Base-by-base conservation (phyloP, 2,888 invertebrate species). In the Autographa pulchrina region DNA sequence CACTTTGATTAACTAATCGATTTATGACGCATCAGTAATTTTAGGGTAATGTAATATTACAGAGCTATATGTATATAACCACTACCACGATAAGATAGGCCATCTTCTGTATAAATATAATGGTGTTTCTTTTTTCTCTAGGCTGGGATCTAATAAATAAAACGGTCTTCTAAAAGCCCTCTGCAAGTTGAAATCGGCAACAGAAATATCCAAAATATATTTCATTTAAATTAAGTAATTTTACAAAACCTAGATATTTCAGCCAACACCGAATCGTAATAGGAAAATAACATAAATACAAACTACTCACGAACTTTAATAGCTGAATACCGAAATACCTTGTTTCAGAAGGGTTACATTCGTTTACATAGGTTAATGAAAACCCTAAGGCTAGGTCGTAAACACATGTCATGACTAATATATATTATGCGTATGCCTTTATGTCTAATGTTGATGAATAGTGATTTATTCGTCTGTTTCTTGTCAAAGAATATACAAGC, bases 301-400 rank as follows among this genome's bases (percentile, higher is more conserved):
- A 73, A 68, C 62, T 61, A 35, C n/a, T 54, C 54, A 20, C 11
- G 60, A 43, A 48, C 70, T 58, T 67, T 31, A 59, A 25, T 48
- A 43, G 20, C 13, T 62, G 58, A 62, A 38, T 35, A 41, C 32
- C 25, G 43, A 32, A n/a, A 64, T 72, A 62, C 8, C 18, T 35
- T 74, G 67, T 65, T 58, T 48, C 61, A 35, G 62, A 70, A 68
- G 61, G 77, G 63, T 63, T 62, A 41, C 52, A 43, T 14, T 14
- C n/a, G 77, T 75, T 78, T 78, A 68, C 62, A 69, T 60, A 78
- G 66, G 68, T 25, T 80, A 73, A 78, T 80, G 72, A 65, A 80
- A 68, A 54, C 68, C 72, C 70, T 66, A 35, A 9, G 65, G 69
- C 62, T 66, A 56, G 60, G 54, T 67, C 43, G 9, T 20, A 41